Percentiles rank a stretch among this genome's conserved stretches.
Evolutionary conservation across 2,888 invertebrate species (phyloP).

Genomic region (Gandaritis pyraliata): DNA sequence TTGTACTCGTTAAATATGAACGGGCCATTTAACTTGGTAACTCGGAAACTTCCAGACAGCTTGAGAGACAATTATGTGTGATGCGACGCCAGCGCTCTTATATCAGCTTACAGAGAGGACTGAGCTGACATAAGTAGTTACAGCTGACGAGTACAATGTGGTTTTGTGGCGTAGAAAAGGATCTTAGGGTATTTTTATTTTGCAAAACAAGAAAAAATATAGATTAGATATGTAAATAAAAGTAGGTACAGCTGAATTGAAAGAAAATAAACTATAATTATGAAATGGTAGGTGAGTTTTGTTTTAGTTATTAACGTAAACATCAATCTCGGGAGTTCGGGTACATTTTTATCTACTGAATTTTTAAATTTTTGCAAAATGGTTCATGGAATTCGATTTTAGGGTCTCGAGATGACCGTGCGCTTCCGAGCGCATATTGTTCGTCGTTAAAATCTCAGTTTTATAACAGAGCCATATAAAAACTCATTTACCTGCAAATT

Average conservation of each 20-base stretch:
- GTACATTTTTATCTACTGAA: neutral
- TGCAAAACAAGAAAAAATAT: no score
- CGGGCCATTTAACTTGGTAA: slow-evolving; percentile 20
- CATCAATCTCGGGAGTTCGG: neutral
- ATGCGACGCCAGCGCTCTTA: neutral
- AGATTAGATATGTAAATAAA: no score
- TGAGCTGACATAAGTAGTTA: neutral
- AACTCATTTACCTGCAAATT: slow-evolving; percentile 25
- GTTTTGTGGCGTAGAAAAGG: no score
- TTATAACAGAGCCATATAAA: slow-evolving; percentile 24
- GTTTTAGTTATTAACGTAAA: no score
- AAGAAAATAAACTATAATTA: no score
- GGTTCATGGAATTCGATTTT: neutral
- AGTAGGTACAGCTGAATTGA: no score
- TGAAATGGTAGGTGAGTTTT: no score
- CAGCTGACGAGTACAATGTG: neutral
- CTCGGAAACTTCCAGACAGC: slow-evolving; percentile 16
- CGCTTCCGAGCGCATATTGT: neutral
- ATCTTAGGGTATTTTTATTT: no score
- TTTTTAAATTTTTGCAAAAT: neutral
- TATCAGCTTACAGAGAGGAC: no score
- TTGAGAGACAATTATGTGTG: slow-evolving; percentile 21
- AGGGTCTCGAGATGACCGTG: slow-evolving; percentile 1
- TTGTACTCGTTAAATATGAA: slow-evolving; percentile 23
- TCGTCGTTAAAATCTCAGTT: slow-evolving; percentile 17